phyloP scores from a whole-genome alignment of 2,797 vertebrate species.

The Molothrus ater region DNA sequence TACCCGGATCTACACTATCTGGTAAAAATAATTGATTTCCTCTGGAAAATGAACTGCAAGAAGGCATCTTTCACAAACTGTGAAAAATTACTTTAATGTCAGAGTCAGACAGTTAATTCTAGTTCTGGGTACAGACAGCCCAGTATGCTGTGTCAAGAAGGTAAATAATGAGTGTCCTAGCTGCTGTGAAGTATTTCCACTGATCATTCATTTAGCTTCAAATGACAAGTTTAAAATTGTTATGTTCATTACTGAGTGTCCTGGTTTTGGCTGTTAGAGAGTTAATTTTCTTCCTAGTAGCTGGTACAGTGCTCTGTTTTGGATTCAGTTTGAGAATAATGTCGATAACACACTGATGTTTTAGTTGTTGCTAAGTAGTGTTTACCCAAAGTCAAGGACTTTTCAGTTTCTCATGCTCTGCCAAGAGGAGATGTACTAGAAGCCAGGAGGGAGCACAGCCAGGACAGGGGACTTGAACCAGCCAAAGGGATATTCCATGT shows the following conservation, averaged over 20 bases:
- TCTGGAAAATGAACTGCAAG: not conserved
- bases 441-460: not conserved
- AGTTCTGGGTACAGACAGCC: not conserved
- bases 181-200: constrained; percentile 16
- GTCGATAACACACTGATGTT: not conserved
- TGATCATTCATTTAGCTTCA: not conserved
- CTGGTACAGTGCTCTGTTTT: not conserved
- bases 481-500: not conserved
- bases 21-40: not conserved
- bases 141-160: not conserved
- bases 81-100: constrained; percentile 22
- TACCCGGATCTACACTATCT: not conserved
- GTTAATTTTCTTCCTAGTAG: not conserved
- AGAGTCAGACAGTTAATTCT: constrained; percentile 32
- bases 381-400: constrained; percentile 5
- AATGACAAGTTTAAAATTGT: not conserved
- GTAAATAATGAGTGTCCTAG: not conserved
- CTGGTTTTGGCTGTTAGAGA: not conserved
- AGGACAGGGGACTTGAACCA: not conserved
- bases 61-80: not conserved
- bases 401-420: not conserved
- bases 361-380: not conserved
- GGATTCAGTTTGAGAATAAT: not conserved
- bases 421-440: not conserved
- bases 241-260: not conserved